Conservation (phyloP, 2,888 invertebrate genomes). For the Andrena camellia region DNA sequence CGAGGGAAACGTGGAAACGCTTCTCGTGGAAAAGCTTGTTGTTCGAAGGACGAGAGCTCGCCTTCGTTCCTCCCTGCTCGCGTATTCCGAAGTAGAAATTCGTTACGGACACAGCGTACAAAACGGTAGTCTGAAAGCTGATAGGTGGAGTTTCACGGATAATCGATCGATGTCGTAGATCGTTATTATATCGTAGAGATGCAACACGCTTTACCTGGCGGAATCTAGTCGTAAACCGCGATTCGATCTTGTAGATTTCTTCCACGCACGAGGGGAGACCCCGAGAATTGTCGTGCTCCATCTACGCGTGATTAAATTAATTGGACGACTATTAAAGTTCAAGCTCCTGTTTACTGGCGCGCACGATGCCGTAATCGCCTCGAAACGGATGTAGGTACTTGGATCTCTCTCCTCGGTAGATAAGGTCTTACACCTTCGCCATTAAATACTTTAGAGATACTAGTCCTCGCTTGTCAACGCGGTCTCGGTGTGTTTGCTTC, state of each 20-base stretch:
- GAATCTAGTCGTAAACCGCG: constrained; percentile 47
- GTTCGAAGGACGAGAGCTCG: not conserved
- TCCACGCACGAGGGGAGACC: not conserved
- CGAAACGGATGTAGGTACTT: not conserved
- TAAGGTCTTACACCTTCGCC: not conserved
- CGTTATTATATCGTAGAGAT: constrained; percentile 38
- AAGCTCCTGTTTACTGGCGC: too few species aligned
- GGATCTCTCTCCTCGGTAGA: not conserved
- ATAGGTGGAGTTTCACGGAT: constrained; percentile 31
- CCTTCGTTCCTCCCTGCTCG: constrained; percentile 42
- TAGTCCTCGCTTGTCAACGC: constrained; percentile 57
- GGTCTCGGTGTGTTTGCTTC: constrained; percentile 42
- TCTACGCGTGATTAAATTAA: too few species aligned
- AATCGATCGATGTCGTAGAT: constrained; percentile 60
- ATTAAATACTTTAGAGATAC: constrained; percentile 7
- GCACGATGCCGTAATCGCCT: not conserved
- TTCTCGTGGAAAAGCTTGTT: not conserved
- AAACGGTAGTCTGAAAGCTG: constrained; percentile 28
- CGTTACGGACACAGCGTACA: constrained; percentile 25
- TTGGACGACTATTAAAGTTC: too few species aligned
- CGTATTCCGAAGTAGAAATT: constrained; percentile 50
- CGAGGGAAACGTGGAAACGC: not conserved
- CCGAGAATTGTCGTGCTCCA: constrained; percentile 1
- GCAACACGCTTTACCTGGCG: constrained; percentile 52
- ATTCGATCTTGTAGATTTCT: constrained; percentile 21